Percentiles rank a stretch among this genome's conserved stretches.
Conservation (phyloP, 1,140 invertebrate species). For the Bombus turneri region DNA sequence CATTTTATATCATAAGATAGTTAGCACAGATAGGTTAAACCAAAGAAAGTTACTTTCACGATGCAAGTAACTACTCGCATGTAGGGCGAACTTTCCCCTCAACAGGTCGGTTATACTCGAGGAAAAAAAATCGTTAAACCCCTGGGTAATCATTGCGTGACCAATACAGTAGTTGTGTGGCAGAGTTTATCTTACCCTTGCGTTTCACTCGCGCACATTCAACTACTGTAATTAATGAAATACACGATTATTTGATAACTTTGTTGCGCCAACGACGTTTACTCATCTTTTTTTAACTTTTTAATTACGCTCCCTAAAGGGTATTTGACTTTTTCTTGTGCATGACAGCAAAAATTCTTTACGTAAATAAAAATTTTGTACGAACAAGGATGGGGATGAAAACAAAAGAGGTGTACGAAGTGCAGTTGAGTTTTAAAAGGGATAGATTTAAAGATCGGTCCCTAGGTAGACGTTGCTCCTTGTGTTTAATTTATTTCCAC, state of each 20-base stretch:
- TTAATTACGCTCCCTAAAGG: neutral
- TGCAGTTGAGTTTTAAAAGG: neutral
- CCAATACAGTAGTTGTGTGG: too few species aligned
- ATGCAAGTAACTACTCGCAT: neutral
- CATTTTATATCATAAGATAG: neutral
- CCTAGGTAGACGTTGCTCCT: neutral
- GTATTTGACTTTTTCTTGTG: neutral
- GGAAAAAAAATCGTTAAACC: constrained; percentile 32
- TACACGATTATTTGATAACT: neutral
- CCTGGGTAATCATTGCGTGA: constrained; percentile 30
- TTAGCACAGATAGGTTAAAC: neutral
- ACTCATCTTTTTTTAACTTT: neutral
- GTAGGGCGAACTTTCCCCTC: neutral
- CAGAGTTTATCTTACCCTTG: neutral
- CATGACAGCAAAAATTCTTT: neutral
- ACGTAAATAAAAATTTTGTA: neutral
- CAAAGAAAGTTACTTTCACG: neutral
- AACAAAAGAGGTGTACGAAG: neutral
- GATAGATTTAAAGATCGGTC: constrained; percentile 2
- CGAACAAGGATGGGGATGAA: neutral
- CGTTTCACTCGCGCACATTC: too few species aligned
- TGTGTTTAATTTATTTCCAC: too few species aligned
- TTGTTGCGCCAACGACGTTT: neutral
- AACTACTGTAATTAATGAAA: neutral
- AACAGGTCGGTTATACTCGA: constrained; percentile 6